Evolutionary conservation across 2,888 invertebrate genomes (phyloP).

Genomic region (Leucophenga maculata): DNA sequence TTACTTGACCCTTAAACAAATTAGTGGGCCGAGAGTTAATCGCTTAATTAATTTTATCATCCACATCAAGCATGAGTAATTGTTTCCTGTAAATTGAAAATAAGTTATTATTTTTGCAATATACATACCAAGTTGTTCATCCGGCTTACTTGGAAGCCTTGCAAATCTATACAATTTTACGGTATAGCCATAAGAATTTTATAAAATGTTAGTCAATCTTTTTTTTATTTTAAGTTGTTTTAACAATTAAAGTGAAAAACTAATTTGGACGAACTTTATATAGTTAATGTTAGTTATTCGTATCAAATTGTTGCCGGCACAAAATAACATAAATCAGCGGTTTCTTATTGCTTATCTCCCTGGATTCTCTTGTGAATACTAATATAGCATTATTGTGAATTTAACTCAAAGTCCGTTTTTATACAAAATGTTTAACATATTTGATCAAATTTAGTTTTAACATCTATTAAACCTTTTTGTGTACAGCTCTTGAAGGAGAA

Average conservation of each 20-base stretch:
- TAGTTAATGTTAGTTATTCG: too few species aligned
- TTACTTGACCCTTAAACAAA: constrained; percentile 85
- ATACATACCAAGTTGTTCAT: constrained; percentile 4
- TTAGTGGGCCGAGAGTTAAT: constrained; percentile 91
- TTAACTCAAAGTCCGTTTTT: too few species aligned
- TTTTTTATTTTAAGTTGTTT: too few species aligned
- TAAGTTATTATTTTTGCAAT: not conserved
- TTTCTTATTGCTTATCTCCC: too few species aligned
- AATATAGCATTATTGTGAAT: too few species aligned
- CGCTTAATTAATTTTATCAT: constrained; percentile 91
- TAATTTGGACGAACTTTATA: too few species aligned
- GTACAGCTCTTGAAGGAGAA: too few species aligned
- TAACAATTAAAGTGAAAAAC: too few species aligned
- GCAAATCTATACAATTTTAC: constrained; percentile 82
- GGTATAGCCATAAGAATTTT: constrained; percentile 51
- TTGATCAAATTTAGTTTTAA: not conserved
- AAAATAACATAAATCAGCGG: not conserved
- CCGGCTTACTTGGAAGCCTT: constrained; percentile 84
- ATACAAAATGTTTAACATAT: too few species aligned
- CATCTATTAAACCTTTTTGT: too few species aligned
- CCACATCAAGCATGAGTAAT: constrained; percentile 88
- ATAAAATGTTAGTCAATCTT: too few species aligned
- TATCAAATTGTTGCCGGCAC: not conserved
- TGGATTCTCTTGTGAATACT: not conserved
- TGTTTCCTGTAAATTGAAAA: constrained; percentile 65